phyloP scores from a whole-genome alignment of 2,113 vertebrate species.

The Paracanthobrama guichenoti region DNA sequence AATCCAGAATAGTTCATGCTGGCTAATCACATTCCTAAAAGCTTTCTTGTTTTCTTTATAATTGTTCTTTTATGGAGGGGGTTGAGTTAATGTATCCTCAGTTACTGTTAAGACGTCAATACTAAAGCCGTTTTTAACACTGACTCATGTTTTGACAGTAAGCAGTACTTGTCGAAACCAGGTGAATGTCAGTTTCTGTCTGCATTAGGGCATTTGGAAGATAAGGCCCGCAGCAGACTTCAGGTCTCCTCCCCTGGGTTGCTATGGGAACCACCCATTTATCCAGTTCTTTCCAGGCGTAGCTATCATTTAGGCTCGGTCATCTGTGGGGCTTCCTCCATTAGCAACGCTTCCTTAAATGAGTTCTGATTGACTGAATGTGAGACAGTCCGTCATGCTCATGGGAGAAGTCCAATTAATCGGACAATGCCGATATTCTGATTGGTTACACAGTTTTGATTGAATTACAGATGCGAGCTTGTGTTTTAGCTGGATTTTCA shows the following conservation, averaged over 20 bases:
- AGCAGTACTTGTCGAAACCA: constrained; percentile 59
- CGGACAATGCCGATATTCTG: constrained; percentile 23
- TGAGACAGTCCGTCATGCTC: constrained; percentile 47
- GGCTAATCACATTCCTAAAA: constrained; percentile 20
- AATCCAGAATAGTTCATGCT: neutral
- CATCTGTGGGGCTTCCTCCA: constrained; percentile 45
- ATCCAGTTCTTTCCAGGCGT: constrained; percentile 35
- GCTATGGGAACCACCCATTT: constrained; percentile 34
- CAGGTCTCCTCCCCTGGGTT: constrained; percentile 35
- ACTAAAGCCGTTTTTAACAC: constrained; percentile 42
- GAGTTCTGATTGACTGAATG: constrained; percentile 42
- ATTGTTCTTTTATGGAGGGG: neutral
- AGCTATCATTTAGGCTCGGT: constrained; percentile 36
- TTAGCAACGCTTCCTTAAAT: constrained; percentile 41
- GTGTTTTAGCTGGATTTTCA: constrained; percentile 14
- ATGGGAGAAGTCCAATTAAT: constrained; percentile 21
- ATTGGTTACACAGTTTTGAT: constrained; percentile 49
- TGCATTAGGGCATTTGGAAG: constrained; percentile 53
- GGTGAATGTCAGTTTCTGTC: constrained; percentile 74
- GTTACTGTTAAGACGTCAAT: neutral
- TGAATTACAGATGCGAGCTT: constrained; percentile 30
- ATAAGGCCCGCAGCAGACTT: constrained; percentile 30
- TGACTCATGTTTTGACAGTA: constrained; percentile 54
- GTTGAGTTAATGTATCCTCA: neutral
- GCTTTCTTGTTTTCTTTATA: neutral